Base-by-base conservation (phyloP, 2,113 vertebrate species). In the Petrocephalus microphthalmus region DNA sequence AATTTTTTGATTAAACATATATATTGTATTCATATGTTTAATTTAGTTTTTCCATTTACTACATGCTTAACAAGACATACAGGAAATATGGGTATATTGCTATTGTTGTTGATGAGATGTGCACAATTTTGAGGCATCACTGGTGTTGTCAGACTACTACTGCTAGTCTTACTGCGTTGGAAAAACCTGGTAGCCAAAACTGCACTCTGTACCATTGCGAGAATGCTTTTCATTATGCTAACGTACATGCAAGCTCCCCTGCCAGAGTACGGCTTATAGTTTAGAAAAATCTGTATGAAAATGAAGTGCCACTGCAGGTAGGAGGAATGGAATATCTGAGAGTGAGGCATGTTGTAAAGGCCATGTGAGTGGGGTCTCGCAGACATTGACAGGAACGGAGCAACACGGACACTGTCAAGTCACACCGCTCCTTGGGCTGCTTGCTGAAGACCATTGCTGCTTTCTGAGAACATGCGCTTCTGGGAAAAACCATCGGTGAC, bases 261-360 rank as follows among this genome's bases (percentile, higher is more conserved):
- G 57, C 42, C 67, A 78, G 49, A 33, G 45, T 22, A 47, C 42
- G 87, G 29, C 29, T 22, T 87, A 51, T 29, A 25, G 51, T 20
- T 45, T 52, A 37, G 74, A 78, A 60, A 81, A 13, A 33, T 29
- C 54, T 13, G 37, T 20, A 54, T 22, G 37, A 37, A 74, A 88
- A 88, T 88, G 10, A n/a, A 84, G n/a, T 54, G 52, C 10, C 33
- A 47, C 33, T 45, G 37, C n/a, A 78, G n/a, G 19, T n/a, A 60
- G 71, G 52, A 83, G 33, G 13, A 60, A 52, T 60, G 74, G 53
- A 88, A 54, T 57, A 84, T 88, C 83, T 88, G 49, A 29, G 5
- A 78, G 52, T 10, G 25, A 84, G 45, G 45, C 47, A 56, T 84
- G 29, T 37, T 1, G 10, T 49, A 88, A 19, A 13, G 45, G n/a